phyloP scores from a whole-genome alignment of 2,888 invertebrate species.

The Acleris sparsana region DNA sequence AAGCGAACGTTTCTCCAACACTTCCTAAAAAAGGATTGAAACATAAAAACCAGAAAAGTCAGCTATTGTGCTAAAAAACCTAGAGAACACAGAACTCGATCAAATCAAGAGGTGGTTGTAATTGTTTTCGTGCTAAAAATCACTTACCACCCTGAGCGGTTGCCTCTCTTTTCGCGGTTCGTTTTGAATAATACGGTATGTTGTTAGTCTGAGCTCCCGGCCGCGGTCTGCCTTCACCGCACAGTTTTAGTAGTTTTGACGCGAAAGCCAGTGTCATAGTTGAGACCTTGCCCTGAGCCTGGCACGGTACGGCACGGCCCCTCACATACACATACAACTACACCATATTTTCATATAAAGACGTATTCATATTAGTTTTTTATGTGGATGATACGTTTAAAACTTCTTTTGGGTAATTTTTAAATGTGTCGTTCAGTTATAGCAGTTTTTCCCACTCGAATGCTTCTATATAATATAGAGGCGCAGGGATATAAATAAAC shows the following conservation, averaged over 20 bases:
- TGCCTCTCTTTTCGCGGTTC: conserved; percentile 18
- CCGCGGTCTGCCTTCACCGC: conserved; percentile 57
- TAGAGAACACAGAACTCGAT: neutral
- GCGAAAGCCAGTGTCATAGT: conserved; percentile 76
- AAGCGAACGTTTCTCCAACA: too few relatives aligned
- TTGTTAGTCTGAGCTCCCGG: conserved; percentile 29
- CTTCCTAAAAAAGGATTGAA: neutral
- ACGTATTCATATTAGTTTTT: conserved; percentile 54
- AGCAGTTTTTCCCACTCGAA: too few relatives aligned
- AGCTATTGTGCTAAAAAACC: neutral
- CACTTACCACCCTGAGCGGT: conserved; percentile 25
- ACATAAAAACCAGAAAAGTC: neutral
- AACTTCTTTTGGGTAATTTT: too few relatives aligned
- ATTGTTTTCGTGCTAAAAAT: neutral
- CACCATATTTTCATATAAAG: conserved; percentile 58
- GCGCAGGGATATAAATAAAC: too few relatives aligned
- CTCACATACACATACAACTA: conserved; percentile 63
- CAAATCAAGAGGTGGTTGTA: neutral
- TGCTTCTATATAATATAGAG: too few relatives aligned
- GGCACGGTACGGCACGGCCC: conserved; percentile 80
- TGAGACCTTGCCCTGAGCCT: conserved; percentile 70
- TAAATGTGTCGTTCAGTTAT: too few relatives aligned
- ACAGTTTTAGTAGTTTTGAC: conserved; percentile 76
- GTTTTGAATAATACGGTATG: conserved; percentile 20
- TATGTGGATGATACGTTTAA: neutral